These are phyloP conservation scores for Brevimyrus niger DNA, from an alignment of 2,113 vertebrate genomes.

Conservation along the genomic window DNA sequence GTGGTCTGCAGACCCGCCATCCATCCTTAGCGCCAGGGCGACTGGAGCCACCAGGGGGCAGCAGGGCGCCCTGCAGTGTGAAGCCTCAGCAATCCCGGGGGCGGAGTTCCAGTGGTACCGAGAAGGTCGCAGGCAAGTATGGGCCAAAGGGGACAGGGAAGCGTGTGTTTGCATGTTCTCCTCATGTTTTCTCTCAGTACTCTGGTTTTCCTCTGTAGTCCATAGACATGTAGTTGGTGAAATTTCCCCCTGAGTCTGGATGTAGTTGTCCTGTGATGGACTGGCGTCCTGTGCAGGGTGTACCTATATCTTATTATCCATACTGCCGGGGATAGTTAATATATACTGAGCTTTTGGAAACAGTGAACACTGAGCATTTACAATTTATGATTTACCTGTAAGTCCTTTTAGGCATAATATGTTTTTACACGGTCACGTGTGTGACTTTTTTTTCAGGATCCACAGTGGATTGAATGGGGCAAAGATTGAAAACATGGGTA, in stretches of 20 bases:
- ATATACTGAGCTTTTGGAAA: not conserved
- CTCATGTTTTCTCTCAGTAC: not conserved
- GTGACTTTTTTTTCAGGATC: constrained; percentile 59
- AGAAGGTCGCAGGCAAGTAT: constrained; percentile 81
- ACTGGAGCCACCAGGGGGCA: constrained; percentile 80
- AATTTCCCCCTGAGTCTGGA: not conserved
- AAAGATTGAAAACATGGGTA: constrained; percentile 87
- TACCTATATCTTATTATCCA: not conserved
- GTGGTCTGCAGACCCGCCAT: constrained; percentile 73
- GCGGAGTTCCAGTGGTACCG: constrained; percentile 98
- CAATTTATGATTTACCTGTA: not conserved
- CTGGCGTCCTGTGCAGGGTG: not conserved
- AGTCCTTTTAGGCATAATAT: not conserved
- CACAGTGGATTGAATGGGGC: constrained; percentile 78
- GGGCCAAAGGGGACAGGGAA: not conserved
- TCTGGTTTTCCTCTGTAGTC: not conserved
- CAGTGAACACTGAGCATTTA: not conserved
- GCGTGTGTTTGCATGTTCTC: not conserved
- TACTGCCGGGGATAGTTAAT: not conserved
- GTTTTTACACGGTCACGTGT: not conserved
- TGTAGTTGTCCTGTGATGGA: not conserved
- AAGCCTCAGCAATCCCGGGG: constrained; percentile 81
- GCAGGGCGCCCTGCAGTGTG: constrained; percentile 85
- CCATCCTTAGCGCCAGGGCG: constrained; percentile 80
- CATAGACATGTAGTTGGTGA: not conserved